Evolutionary conservation across 2,113 vertebrate genomes (phyloP).

Genomic region (Struthidea cinerea): DNA sequence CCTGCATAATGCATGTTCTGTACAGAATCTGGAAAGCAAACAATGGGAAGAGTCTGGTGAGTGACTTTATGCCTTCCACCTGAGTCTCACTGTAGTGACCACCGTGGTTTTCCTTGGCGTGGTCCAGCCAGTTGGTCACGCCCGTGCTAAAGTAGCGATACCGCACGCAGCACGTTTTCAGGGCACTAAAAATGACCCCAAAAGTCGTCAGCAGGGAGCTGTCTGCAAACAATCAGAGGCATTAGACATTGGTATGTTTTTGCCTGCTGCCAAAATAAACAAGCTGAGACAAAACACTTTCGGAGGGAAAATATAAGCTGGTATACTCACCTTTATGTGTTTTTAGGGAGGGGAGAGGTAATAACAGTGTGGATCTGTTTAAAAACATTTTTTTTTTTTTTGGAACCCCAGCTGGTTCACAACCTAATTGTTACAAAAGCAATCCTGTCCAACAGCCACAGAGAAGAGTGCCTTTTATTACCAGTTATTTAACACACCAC

Average conservation of each 20-base stretch:
- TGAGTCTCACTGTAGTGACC: constrained; percentile 79
- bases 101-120: constrained; percentile 82
- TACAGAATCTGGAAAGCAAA: constrained; percentile 86
- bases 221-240: constrained; percentile 49
- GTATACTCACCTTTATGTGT: not conserved
- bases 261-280: not conserved
- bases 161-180: constrained; percentile 69
- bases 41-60: constrained; percentile 82
- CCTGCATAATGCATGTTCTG: constrained; percentile 84
- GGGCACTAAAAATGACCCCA: constrained; percentile 77
- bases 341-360: not conserved
- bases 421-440: not conserved
- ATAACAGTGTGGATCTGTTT: not conserved
- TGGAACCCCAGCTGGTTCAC: not conserved
- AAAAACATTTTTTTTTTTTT: not conserved
- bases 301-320: not conserved
- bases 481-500: not conserved
- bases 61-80: constrained; percentile 82
- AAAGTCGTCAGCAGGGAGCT: constrained; percentile 75
- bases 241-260: not conserved
- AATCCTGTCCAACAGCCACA: not conserved
- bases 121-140: constrained; percentile 77
- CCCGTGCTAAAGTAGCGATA: constrained; percentile 65
- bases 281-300: not conserved
- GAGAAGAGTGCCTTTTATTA: not conserved